A percentile compares a stretch with the other conserved stretches of the same genome.
These are phyloP conservation scores for Spilarctia lutea DNA, from an alignment of 2,888 invertebrate genomes.

Conservation along the genomic window DNA sequence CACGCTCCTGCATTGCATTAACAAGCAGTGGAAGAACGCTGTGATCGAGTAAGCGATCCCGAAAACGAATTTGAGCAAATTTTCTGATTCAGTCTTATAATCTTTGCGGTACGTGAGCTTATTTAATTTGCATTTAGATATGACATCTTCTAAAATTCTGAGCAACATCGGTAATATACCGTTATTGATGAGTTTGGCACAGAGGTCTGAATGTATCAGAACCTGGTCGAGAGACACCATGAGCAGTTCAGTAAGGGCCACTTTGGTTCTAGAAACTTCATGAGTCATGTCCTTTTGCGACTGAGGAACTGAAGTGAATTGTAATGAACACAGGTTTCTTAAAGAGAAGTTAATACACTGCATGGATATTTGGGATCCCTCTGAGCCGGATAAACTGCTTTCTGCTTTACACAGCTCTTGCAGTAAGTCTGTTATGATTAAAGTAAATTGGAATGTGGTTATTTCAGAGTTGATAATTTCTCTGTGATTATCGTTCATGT, in stretches of 20 bases:
- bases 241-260: constrained; percentile 85
- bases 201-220: constrained; percentile 81
- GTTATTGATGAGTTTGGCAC: constrained; percentile 86
- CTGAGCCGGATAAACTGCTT: constrained; percentile 80
- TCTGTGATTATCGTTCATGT: constrained; percentile 82
- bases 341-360: constrained; percentile 88
- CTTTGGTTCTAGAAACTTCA: constrained; percentile 82
- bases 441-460: constrained; percentile 85
- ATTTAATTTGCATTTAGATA: constrained; percentile 67
- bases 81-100: constrained; percentile 77
- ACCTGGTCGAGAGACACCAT: constrained; percentile 87
- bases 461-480: constrained; percentile 84
- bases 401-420: constrained; percentile 85
- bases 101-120: constrained; percentile 66
- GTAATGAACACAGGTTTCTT: constrained; percentile 87
- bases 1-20: constrained; percentile 84
- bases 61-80: constrained; percentile 87
- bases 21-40: constrained; percentile 86
- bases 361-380: constrained; percentile 85
- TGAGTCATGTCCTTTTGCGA: constrained; percentile 61
- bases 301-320: constrained; percentile 83
- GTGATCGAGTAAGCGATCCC: constrained; percentile 87
- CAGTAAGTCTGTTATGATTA: constrained; percentile 85
- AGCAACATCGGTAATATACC: constrained; percentile 88
- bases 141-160: constrained; percentile 86